Conservation (phyloP, 1,140 invertebrate species). For the Capitella teleta region DNA sequence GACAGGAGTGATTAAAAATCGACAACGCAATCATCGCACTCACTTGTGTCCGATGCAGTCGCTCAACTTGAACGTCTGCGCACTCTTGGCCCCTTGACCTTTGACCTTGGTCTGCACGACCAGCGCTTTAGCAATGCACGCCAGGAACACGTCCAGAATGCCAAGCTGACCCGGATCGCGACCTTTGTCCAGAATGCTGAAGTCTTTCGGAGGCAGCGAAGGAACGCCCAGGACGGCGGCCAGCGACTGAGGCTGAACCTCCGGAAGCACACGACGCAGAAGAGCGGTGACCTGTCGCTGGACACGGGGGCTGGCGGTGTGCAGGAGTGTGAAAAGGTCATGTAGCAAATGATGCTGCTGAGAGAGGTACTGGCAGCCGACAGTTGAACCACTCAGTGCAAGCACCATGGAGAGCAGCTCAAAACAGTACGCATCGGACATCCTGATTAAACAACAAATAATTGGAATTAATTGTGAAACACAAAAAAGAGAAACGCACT, state of each 20-base stretch:
- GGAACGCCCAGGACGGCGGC: constrained; percentile 54
- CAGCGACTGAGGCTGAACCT: constrained; percentile 54
- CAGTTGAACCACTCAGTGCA: constrained; percentile 82
- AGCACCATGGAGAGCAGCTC: constrained; percentile 90
- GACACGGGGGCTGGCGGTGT: constrained; percentile 85
- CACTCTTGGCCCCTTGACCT: constrained; percentile 51
- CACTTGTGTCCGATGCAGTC: too few relatives aligned
- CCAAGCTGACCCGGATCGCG: constrained; percentile 39
- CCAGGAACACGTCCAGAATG: constrained; percentile 72
- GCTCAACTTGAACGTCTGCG: constrained; percentile 50
- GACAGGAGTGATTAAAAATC: neutral
- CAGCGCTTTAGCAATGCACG: constrained; percentile 73
- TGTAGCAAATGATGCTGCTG: constrained; percentile 72
- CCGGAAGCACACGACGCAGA: constrained; percentile 68
- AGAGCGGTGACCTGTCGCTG: constrained; percentile 72
- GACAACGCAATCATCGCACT: too few relatives aligned
- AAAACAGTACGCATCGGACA: constrained; percentile 82
- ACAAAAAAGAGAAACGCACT: too few relatives aligned
- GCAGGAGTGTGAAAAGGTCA: constrained; percentile 75
- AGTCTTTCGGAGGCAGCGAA: constrained; percentile 62
- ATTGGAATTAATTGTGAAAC: too few relatives aligned
- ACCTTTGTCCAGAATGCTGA: constrained; percentile 50
- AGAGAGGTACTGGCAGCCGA: constrained; percentile 78
- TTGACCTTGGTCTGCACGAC: constrained; percentile 79
- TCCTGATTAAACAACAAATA: neutral